Conservation (phyloP, 92 coral and sea anemone genomes). For the Montipora capitata region DNA sequence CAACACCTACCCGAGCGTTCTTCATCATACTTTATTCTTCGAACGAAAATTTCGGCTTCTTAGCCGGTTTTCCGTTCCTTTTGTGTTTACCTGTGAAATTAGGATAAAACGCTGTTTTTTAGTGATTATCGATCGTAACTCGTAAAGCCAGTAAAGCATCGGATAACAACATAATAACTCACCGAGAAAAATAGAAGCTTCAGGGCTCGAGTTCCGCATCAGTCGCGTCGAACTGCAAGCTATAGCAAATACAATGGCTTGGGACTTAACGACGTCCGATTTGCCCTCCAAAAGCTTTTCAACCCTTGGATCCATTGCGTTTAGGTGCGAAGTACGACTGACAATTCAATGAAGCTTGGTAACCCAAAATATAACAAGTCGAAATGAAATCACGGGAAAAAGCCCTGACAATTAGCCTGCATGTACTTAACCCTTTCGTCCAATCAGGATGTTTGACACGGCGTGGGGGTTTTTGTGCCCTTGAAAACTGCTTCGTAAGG, state of each 20-base stretch:
- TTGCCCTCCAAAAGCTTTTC: conserved; percentile 39
- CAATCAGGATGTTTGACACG: background rate
- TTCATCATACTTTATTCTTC: conserved; percentile 44
- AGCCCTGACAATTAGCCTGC: background rate
- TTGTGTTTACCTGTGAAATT: conserved; percentile 5
- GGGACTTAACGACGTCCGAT: conserved; percentile 12
- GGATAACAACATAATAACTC: background rate
- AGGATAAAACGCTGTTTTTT: background rate
- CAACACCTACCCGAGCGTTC: conserved; percentile 12
- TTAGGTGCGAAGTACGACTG: background rate
- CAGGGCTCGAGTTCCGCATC: conserved; percentile 3
- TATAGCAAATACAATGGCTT: conserved; percentile 52
- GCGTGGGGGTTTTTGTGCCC: conserved; percentile 8
- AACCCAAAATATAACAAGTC: background rate
- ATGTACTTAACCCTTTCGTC: background rate
- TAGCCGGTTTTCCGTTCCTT: background rate
- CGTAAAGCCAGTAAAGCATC: background rate
- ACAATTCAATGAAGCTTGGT: background rate
- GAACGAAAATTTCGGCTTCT: conserved; percentile 30
- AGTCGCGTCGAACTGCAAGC: conserved; percentile 65
- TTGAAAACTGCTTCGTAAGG: conserved; percentile 26
- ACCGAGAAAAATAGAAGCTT: conserved; percentile 13
- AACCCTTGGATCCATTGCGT: conserved; percentile 53
- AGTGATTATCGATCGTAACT: background rate
- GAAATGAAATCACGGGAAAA: conserved; percentile 18